phyloP scores from a whole-genome alignment of 2,888 invertebrate genomes.

The Gnatocerus cornutus region DNA sequence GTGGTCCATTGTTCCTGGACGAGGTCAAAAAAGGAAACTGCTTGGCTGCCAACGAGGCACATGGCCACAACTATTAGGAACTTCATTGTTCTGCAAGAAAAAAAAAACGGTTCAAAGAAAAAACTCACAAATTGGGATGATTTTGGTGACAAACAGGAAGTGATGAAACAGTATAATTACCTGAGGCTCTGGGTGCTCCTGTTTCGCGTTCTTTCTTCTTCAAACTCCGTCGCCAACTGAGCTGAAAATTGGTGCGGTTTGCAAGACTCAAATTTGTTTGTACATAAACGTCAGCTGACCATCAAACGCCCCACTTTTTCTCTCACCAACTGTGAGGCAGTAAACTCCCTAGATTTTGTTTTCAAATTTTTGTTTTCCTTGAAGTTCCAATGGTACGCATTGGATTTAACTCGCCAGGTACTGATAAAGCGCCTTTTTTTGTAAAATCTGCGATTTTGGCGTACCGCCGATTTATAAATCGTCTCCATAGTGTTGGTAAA shows the following conservation, averaged over 20 bases:
- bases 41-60: conserved; percentile 74
- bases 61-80: conserved; percentile 69
- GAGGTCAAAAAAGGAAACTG: conserved; percentile 82
- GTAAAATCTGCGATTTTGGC: too few relatives aligned
- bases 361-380: too few relatives aligned
- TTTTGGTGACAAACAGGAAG: neutral
- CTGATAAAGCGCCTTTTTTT: too few relatives aligned
- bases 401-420: too few relatives aligned
- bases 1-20: conserved; percentile 72
- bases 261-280: conserved; percentile 26
- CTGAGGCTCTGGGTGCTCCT: neutral
- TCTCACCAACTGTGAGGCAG: neutral
- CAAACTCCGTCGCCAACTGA: neutral
- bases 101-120: conserved; percentile 31
- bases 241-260: neutral
- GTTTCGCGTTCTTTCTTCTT: neutral
- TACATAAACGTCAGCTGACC: conserved; percentile 30
- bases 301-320: conserved; percentile 4
- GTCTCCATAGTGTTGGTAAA: too few relatives aligned
- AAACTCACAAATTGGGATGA: neutral
- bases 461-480: too few relatives aligned
- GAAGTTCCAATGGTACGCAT: too few relatives aligned
- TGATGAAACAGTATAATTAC: conserved; percentile 4
- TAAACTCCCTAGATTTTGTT: neutral
- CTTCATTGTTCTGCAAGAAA: conserved; percentile 66